These are phyloP conservation scores for Marronus borbonicus DNA, from an alignment of 2,888 invertebrate genomes.

Conservation along the genomic window DNA sequence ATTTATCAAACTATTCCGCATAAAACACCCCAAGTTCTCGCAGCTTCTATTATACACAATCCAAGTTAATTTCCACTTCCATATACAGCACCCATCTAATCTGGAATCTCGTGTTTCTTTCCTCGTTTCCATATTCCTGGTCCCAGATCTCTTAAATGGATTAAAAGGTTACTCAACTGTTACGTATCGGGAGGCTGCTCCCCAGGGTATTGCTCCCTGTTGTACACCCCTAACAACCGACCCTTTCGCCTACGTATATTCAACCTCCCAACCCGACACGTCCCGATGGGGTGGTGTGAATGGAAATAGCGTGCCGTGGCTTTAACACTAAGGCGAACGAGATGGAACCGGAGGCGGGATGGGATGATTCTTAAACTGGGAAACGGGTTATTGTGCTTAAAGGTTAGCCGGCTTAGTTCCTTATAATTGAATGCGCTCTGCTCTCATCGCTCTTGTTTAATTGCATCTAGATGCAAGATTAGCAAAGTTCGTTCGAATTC, in stretches of 20 bases:
- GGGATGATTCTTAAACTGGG: neutral
- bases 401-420: neutral
- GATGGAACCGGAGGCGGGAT: neutral
- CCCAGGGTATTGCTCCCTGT: neutral
- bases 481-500: neutral
- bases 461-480: neutral
- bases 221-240: neutral
- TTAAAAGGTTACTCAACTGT: slow-evolving; percentile 61
- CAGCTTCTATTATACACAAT: too few species aligned
- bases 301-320: neutral
- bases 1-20: slow-evolving; percentile 16
- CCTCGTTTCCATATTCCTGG: slow-evolving; percentile 34
- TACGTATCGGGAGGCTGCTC: slow-evolving; percentile 7
- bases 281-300: neutral
- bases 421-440: neutral
- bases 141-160: slow-evolving; percentile 59
- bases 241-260: neutral
- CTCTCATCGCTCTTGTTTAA: neutral
- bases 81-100: slow-evolving; percentile 39
- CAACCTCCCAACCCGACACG: neutral
- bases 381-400: neutral
- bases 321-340: too few species aligned
- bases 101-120: slow-evolving; percentile 23
- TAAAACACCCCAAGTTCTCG: too few species aligned
- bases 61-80: neutral